Conservation (phyloP, 2,888 invertebrate genomes). For the Noctuana brunneofusca region DNA sequence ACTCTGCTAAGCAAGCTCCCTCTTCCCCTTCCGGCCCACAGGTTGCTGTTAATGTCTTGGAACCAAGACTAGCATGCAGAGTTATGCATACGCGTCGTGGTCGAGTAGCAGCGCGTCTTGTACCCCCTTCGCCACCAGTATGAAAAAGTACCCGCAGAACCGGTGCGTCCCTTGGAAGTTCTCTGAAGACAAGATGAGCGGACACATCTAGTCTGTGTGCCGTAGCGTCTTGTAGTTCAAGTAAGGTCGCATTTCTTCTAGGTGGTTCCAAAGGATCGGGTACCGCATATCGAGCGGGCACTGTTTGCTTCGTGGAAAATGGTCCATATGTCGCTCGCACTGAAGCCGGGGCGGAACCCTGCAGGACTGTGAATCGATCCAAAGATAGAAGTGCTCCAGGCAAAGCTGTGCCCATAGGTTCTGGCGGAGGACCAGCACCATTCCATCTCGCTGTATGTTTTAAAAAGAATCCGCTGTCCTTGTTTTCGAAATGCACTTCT, state of each 20-base stretch:
- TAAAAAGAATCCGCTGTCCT: conserved; percentile 95
- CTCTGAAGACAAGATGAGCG: conserved; percentile 94
- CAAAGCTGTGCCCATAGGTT: conserved; percentile 73
- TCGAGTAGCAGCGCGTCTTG: conserved; percentile 86
- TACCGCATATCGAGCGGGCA: conserved; percentile 94
- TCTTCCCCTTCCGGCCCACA: conserved; percentile 97
- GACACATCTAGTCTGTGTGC: conserved; percentile 94
- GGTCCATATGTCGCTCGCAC: conserved; percentile 96
- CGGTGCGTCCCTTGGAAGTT: conserved; percentile 94
- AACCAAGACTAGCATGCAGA: conserved; percentile 86
- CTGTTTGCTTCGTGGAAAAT: conserved; percentile 96
- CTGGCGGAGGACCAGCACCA: conserved; percentile 76
- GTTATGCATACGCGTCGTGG: conserved; percentile 92
- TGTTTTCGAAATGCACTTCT: conserved; percentile 95
- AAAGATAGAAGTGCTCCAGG: conserved; percentile 89
- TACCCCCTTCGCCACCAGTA: conserved; percentile 93
- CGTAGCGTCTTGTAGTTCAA: conserved; percentile 84
- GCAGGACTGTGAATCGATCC: conserved; percentile 95
- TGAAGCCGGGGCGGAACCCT: conserved; percentile 94
- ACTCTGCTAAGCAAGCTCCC: conserved; percentile 94
- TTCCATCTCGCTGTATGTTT: conserved; percentile 91
- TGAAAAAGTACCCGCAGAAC: conserved; percentile 96
- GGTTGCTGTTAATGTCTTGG: conserved; percentile 89
- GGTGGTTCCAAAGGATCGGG: conserved; percentile 90
- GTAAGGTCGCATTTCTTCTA: conserved; percentile 81